A percentile compares a stretch with the other conserved stretches of the same genome.
Evolutionary conservation across 2,113 vertebrate species (phyloP).

Genomic region (Ancistrus triradiatus): DNA sequence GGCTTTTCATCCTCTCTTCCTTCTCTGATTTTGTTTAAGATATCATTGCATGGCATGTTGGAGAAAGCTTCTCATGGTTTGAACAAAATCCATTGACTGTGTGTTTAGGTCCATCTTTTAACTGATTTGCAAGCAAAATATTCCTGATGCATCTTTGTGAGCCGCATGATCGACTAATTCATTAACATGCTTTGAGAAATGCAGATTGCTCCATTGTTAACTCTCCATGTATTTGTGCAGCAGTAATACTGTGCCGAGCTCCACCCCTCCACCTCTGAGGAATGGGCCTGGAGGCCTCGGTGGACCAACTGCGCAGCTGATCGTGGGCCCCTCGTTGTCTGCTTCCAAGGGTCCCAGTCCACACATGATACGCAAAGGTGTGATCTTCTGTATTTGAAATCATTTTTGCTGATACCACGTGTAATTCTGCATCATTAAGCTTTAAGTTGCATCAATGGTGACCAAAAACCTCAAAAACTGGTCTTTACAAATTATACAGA

Average conservation of each 20-base stretch:
- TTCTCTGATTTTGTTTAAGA: neutral
- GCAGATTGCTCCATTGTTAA: neutral
- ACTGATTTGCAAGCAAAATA: too few relatives aligned
- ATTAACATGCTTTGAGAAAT: neutral
- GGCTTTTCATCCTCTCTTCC: neutral
- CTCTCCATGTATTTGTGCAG: neutral
- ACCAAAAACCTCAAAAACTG: neutral
- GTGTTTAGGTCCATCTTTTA: too few relatives aligned
- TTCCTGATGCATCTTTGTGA: neutral
- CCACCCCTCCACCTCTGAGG: constrained; percentile 71
- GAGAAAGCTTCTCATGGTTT: neutral
- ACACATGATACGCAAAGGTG: constrained; percentile 84
- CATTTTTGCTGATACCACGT: too few relatives aligned
- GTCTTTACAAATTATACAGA: too few relatives aligned
- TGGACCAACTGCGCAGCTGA: constrained; percentile 59
- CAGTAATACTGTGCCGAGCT: constrained; percentile 44
- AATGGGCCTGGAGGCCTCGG: constrained; percentile 62
- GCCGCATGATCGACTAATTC: constrained; percentile 5
- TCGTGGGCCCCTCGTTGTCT: constrained; percentile 56
- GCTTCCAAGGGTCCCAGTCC: constrained; percentile 81
- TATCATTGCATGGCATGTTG: constrained; percentile 11
- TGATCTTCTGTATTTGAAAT: constrained; percentile 17
- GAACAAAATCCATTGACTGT: neutral
- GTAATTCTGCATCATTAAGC: too few relatives aligned
- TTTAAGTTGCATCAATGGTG: neutral